A percentile compares a stretch with the other conserved stretches of the same genome.
These are phyloP conservation scores for Helostoma temminkii DNA, from an alignment of 2,797 vertebrate genomes.

Conservation along the genomic window DNA sequence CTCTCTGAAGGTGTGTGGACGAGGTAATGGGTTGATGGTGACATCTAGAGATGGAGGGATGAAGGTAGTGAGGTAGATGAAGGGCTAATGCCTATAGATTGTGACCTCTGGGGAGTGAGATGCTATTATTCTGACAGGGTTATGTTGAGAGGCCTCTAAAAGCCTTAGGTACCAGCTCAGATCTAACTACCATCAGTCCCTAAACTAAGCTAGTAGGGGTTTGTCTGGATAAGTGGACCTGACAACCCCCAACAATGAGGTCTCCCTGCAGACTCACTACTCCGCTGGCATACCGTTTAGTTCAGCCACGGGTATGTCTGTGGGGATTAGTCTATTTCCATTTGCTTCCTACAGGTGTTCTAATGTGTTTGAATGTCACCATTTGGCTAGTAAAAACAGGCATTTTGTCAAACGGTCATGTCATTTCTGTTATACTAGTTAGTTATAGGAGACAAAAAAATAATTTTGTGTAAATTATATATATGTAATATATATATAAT, in stretches of 20 bases:
- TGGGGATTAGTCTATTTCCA: constrained; percentile 58
- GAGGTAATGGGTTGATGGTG: constrained; percentile 71
- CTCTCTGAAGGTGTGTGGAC: constrained; percentile 64
- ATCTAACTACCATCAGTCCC: constrained; percentile 55
- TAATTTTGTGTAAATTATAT: neutral
- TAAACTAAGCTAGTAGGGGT: constrained; percentile 43
- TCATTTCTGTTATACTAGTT: neutral
- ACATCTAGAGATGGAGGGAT: constrained; percentile 61
- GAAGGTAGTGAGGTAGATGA: constrained; percentile 52
- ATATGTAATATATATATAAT: neutral
- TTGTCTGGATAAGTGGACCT: constrained; percentile 69
- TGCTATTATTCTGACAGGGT: constrained; percentile 64
- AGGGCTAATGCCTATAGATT: constrained; percentile 69
- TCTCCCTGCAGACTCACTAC: constrained; percentile 56
- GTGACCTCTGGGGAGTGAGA: constrained; percentile 71
- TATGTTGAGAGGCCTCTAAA: constrained; percentile 70
- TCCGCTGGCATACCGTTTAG: constrained; percentile 53
- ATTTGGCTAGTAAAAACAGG: neutral
- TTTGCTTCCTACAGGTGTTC: constrained; percentile 39
- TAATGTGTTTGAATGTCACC: constrained; percentile 22
- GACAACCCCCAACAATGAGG: constrained; percentile 67
- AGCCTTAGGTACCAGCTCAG: constrained; percentile 61
- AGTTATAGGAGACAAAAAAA: constrained; percentile 5
- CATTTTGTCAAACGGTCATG: neutral
- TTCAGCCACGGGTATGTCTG: constrained; percentile 44